Percentiles rank a stretch among this genome's conserved stretches.
phyloP scores from a whole-genome alignment of 2,888 invertebrate species.

The Lasioglossum calceatum region DNA sequence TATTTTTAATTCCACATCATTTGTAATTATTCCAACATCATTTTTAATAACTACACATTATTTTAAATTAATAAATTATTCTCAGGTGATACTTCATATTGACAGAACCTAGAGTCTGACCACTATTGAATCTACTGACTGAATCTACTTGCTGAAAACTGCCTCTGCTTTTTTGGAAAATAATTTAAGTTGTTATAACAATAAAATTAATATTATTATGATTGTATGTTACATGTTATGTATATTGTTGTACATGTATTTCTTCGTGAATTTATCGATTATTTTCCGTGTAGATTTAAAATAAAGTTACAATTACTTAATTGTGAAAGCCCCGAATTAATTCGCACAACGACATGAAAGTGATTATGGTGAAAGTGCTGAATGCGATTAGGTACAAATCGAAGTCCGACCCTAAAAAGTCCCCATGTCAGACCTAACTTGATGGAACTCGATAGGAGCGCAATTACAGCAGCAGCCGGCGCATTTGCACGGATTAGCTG shows the following conservation, averaged over 20 bases:
- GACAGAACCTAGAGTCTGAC: background rate
- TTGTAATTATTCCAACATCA: too few species aligned
- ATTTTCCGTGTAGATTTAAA: background rate
- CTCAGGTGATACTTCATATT: background rate
- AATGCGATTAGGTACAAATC: background rate
- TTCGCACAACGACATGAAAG: background rate
- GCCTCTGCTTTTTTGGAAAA: background rate
- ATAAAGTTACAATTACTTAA: background rate
- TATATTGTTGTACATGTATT: background rate
- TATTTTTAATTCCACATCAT: too few species aligned
- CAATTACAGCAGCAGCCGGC: conserved; percentile 13
- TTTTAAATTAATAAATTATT: background rate
- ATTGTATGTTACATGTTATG: background rate
- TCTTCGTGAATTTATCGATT: background rate
- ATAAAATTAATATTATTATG: too few species aligned
- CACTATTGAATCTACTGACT: background rate
- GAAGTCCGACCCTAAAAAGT: background rate
- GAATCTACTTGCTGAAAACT: background rate
- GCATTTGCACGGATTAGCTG: conserved; percentile 15
- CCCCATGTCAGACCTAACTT: background rate
- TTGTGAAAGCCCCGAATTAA: background rate
- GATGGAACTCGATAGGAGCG: background rate
- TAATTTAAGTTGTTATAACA: background rate
- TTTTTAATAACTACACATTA: too few species aligned
- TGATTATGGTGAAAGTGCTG: background rate